Percentiles rank a stretch among this genome's conserved stretches.
phyloP scores from a whole-genome alignment of 2,888 invertebrate species.

The Therioaphis trifolii region DNA sequence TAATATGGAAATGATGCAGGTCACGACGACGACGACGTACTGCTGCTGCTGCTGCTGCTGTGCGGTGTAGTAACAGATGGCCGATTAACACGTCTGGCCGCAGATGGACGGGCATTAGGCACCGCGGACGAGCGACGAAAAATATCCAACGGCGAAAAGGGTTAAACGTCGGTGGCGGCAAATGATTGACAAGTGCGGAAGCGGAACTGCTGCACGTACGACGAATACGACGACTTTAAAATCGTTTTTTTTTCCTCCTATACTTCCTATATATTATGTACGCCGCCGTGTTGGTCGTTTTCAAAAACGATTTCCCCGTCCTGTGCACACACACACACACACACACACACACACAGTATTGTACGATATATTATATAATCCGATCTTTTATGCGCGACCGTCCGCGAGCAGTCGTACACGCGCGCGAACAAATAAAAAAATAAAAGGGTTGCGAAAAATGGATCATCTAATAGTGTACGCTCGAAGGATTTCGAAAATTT shows the following conservation, averaged over 20 bases:
- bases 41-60: too few species aligned
- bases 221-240: neutral
- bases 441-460: slow-evolving; percentile 54
- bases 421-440: neutral
- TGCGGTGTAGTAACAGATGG: slow-evolving; percentile 58
- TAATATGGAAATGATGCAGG: slow-evolving; percentile 5
- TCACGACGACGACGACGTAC: neutral
- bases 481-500: slow-evolving; percentile 39
- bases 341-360: neutral
- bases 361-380: slow-evolving; percentile 1
- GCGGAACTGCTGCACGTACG: neutral
- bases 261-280: too few species aligned
- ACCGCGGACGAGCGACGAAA: slow-evolving; percentile 47
- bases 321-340: slow-evolving; percentile 17
- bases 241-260: slow-evolving; percentile 1
- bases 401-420: slow-evolving; percentile 42
- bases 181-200: slow-evolving; percentile 61
- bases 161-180: neutral
- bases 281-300: too few species aligned
- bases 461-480: slow-evolving; percentile 51
- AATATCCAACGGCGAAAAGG: slow-evolving; percentile 59
- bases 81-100: slow-evolving; percentile 59
- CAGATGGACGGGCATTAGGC: slow-evolving; percentile 60
- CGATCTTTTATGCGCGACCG: slow-evolving; percentile 52
- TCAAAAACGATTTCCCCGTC: slow-evolving; percentile 48